phyloP scores from a whole-genome alignment of 2,797 vertebrate genomes.

The Otus scops region DNA sequence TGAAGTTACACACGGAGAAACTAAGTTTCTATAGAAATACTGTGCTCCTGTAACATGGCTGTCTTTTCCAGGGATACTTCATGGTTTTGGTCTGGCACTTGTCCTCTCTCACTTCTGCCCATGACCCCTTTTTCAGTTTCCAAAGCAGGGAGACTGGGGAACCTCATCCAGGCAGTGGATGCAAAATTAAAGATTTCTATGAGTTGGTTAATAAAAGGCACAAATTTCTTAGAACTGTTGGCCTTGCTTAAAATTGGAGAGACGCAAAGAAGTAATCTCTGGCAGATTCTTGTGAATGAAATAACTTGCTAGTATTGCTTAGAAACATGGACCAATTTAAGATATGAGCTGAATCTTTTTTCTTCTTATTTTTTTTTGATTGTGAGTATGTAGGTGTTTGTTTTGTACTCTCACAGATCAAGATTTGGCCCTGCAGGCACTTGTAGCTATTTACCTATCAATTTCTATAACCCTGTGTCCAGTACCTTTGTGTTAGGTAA shows the following conservation, averaged over 20 bases:
- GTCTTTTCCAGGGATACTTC: not conserved
- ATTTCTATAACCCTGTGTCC: not conserved
- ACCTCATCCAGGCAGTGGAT: not conserved
- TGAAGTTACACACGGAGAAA: not conserved
- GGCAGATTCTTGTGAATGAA: not conserved
- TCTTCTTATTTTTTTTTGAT: rapidly evolving
- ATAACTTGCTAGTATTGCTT: not conserved
- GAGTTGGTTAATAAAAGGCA: not conserved
- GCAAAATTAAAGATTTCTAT: not conserved
- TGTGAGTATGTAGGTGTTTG: not conserved
- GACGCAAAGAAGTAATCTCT: not conserved
- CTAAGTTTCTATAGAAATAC: not conserved
- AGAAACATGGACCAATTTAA: not conserved
- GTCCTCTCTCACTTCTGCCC: not conserved
- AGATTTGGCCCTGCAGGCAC: not conserved
- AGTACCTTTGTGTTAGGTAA: not conserved
- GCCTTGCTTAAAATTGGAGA: not conserved
- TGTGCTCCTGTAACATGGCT: not conserved
- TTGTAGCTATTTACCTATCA: not conserved
- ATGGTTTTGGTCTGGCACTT: not conserved
- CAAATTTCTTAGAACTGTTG: not conserved
- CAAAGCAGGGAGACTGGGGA: not conserved
- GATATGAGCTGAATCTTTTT: rapidly evolving
- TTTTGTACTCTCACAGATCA: not conserved
- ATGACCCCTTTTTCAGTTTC: not conserved